phyloP scores from a whole-genome alignment of 2,888 invertebrate species.

The Leptopterna dolabrata region DNA sequence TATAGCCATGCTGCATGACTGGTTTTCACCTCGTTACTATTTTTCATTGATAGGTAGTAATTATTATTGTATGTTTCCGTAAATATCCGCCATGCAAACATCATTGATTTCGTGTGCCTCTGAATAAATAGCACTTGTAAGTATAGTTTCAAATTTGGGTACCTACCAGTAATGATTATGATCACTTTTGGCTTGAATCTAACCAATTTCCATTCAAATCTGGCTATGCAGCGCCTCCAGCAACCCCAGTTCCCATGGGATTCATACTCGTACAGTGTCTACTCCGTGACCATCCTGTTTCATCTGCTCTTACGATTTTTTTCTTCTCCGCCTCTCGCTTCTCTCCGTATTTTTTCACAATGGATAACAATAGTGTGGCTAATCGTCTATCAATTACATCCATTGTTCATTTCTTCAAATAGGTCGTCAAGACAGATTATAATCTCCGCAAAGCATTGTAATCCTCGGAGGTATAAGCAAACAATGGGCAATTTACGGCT shows the following conservation, averaged over 20 bases:
- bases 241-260: no score
- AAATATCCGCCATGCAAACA: no score
- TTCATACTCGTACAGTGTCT: not conserved
- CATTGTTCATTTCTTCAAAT: slow-evolving; percentile 49
- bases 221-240: not conserved
- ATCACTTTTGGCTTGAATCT: no score
- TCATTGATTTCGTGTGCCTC: no score
- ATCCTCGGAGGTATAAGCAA: slow-evolving; percentile 1
- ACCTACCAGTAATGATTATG: no score
- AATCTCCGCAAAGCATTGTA: slow-evolving; percentile 36
- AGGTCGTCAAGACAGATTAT: slow-evolving; percentile 46
- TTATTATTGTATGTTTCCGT: no score
- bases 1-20: no score
- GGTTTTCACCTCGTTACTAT: no score
- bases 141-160: no score
- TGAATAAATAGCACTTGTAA: no score
- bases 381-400: slow-evolving; percentile 49
- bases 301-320: not conserved
- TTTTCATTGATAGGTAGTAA: no score
- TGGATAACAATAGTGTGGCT: slow-evolving; percentile 45
- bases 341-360: slow-evolving; percentile 5
- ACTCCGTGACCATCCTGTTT: not conserved
- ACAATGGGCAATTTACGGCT: slow-evolving; percentile 30
- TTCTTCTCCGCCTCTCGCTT: not conserved
- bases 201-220: no score